Base-by-base conservation (phyloP, 2,113 vertebrate genomes). In the Anseranas semipalmata region DNA sequence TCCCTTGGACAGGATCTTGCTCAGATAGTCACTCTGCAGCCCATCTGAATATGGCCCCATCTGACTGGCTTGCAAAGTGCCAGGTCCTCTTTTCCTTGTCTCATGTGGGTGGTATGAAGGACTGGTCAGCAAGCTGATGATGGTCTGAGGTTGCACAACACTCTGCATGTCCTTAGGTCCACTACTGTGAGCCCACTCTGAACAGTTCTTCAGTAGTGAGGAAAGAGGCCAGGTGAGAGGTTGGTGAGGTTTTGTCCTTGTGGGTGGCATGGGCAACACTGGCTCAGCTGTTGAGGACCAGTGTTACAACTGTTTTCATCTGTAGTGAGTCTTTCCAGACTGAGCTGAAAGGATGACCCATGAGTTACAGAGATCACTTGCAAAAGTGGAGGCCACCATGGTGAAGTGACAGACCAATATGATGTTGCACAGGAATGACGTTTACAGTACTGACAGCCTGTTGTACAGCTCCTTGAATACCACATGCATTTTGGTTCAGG, bases 241-340 rank as follows among this genome's bases (percentile, higher is more conserved):
- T 12, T 22, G 8, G 24, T 77, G 63, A 1, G 1, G 45, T 33
- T n/a, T 4, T 37, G 75, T 22, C 35, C 1, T 1, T 46, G n/a
- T 60, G n/a, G 15, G 50, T 48, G 53, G 12, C 0, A 1, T 52
- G 48, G 30, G 20, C 41, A 63, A 24, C 2, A 1, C 28, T 63
- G 39, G 15, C 33, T 80, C 45, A 45, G 70, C 33, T 80, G 13
- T 8, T 58, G 41, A 55, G 43, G 41, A 41, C 21, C 60, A 55
- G 30, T 25, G 67, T 9, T 48, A 28, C 27, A 30, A 35, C 88
- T 35, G 30, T 35, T 90, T 81, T 62, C 22, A n/a, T 43, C 85
- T 83, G 41, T 12, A 62, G 67, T 48, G 45, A 48, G 35, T 89
- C 66, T 39, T 82, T 53, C 25, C 33, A 75, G 53, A 16, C 35